Evolutionary conservation across 1,140 invertebrate genomes (phyloP).

Genomic region (Asbolus verrucosus): DNA sequence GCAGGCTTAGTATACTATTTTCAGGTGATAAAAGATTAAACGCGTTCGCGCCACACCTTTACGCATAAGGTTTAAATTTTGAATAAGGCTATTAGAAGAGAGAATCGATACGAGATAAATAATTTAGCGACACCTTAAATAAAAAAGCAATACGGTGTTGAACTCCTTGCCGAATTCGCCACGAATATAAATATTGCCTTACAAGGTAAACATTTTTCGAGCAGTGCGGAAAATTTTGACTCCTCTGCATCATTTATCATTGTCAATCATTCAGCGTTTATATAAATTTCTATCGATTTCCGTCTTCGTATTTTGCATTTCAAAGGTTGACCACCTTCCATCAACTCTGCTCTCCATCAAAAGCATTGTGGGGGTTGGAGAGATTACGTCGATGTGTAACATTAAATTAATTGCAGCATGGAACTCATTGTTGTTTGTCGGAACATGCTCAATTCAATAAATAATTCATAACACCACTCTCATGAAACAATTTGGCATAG

Average conservation of each 20-base stretch:
- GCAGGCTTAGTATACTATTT: conserved; percentile 10
- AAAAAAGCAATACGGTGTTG: not conserved
- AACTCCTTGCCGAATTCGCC: no score
- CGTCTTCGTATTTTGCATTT: no score
- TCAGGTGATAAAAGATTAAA: conserved; percentile 13
- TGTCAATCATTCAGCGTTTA: not conserved
- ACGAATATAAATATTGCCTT: no score
- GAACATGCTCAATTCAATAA: conserved; percentile 22
- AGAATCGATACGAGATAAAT: conserved; percentile 11
- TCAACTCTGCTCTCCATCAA: no score
- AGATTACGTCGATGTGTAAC: conserved; percentile 5
- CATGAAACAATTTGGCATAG: conserved; percentile 18
- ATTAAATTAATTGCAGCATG: conserved; percentile 18
- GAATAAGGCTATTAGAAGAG: not conserved
- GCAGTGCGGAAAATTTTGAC: no score
- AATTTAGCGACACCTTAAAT: not conserved
- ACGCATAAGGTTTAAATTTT: conserved; percentile 37
- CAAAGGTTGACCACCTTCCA: no score
- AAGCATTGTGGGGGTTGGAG: conserved; percentile 1
- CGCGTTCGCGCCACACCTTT: not conserved
- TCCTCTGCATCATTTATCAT: no score
- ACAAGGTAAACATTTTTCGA: conserved; percentile 2
- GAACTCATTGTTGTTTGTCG: conserved; percentile 30
- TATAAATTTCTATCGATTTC: conserved; percentile 11
- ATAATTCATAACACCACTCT: conserved; percentile 34